Base-by-base conservation (phyloP, 2,888 invertebrate genomes). In the Scelioninae gen. 2 region DNA sequence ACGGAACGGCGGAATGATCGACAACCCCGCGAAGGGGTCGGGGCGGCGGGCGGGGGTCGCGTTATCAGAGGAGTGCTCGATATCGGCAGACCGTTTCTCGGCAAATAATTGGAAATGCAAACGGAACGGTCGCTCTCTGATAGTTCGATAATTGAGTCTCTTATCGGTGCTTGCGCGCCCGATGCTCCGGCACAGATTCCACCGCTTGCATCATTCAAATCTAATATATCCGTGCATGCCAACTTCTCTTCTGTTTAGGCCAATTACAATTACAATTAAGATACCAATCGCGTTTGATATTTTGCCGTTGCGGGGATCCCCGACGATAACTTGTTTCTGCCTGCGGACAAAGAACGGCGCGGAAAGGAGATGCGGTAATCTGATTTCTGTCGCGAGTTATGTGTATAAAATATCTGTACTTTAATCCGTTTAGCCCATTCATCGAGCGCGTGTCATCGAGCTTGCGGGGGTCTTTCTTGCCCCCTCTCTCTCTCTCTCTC, bases 21-120 rank as follows among this genome's bases (percentile, higher is more conserved):
- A 73, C 77, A 73, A 69, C n/a, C n/a, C n/a, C 48, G 73, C 50
- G 53, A 43, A 48, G 71, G 46, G 65, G 60, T 25, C 64, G 57
- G 35, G 46, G 50, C 22, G 33, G 37, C n/a, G 37, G 50, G 45
- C 19, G 71, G 52, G 46, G 72, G 57, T 41, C 70, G 65, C 52
- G 45, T 74, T 74, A 67, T 67, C 64, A 67, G 72, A 68, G 18
- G 57, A 70, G 68, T 70, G 78, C 80, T 81, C 82, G 82, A 84
- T 84, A 85, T 85, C 84, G 85, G 84, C 84, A 84, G 84, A 84
- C 84, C 84, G 81, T 84, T 85, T 83, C 82, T 82, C 80, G 81
- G 81, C 83, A 84, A 85, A 85, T 85, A 85, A 86, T 85, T 85
- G 84, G 84, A 86, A 85, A 85, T 84, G 85, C 85, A 83, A 85